Conservation (phyloP, 1,140 invertebrate genomes). For the Telenomus remus region DNA sequence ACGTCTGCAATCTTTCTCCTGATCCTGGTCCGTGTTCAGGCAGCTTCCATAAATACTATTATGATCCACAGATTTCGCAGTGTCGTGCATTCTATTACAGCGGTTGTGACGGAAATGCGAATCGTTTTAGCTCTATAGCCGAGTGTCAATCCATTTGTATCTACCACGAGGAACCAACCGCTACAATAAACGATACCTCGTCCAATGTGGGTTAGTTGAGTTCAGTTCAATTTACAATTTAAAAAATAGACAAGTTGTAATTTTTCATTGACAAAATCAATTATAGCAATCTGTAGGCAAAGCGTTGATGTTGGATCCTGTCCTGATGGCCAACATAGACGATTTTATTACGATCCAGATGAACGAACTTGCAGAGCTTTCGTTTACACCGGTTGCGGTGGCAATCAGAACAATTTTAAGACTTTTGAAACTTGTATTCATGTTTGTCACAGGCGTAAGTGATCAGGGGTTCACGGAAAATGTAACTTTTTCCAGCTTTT, state of each 20-base stretch:
- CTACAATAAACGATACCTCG: conserved; percentile 70
- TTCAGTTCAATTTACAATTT: conserved; percentile 2
- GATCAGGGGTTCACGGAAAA: background rate
- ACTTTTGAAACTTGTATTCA: conserved; percentile 82
- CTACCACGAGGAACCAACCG: conserved; percentile 73
- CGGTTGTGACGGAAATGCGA: conserved; percentile 90
- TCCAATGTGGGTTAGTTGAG: conserved; percentile 64
- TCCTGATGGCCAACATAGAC: conserved; percentile 77
- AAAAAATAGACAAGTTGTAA: conserved; percentile 1
- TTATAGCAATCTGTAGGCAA: conserved; percentile 79
- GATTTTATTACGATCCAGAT: conserved; percentile 88
- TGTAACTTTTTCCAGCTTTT: no score
- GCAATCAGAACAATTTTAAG: conserved; percentile 88
- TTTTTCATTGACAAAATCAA: conserved; percentile 17
- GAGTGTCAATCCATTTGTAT: conserved; percentile 84
- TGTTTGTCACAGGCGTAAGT: conserved; percentile 76
- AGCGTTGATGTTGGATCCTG: conserved; percentile 84
- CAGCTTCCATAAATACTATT: conserved; percentile 82
- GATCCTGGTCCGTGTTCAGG: conserved; percentile 83
- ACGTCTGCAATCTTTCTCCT: conserved; percentile 78
- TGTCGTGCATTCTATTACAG: conserved; percentile 86
- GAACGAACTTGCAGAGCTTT: conserved; percentile 84
- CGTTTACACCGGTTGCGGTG: conserved; percentile 86
- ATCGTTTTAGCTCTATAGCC: conserved; percentile 83
- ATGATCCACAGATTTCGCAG: conserved; percentile 75